These are phyloP conservation scores for Labeo rohita DNA, from an alignment of 2,113 vertebrate species.

Conservation along the genomic window DNA sequence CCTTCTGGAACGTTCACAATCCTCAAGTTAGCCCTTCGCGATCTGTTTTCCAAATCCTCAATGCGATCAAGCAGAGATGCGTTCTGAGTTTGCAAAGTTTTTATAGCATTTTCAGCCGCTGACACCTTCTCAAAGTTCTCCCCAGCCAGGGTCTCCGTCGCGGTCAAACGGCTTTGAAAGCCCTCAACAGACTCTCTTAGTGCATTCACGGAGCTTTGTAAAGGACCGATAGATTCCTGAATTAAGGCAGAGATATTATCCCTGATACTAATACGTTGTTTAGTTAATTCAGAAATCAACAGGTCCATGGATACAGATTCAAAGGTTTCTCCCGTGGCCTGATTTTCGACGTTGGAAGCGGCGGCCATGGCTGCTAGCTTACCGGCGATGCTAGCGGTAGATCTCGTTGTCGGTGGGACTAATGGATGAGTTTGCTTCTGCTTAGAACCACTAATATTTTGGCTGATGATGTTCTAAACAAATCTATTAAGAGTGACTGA, in stretches of 20 bases:
- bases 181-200: neutral
- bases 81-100: neutral
- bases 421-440: neutral
- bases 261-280: neutral
- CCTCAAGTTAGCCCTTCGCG: neutral
- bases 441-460: neutral
- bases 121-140: neutral
- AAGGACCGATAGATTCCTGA: neutral
- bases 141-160: neutral
- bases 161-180: neutral
- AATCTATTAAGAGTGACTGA: neutral
- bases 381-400: neutral
- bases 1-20: too few species aligned
- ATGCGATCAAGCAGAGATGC: neutral
- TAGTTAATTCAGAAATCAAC: neutral
- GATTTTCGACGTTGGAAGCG: neutral
- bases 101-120: neutral
- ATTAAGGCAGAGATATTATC: neutral
- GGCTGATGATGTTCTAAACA: neutral
- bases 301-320: neutral
- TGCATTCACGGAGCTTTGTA: neutral
- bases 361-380: neutral
- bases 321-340: neutral
- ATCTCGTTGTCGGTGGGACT: neutral
- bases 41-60: neutral